Conservation (phyloP, 2,888 invertebrate genomes). For the Hypselothyrea guttata region DNA sequence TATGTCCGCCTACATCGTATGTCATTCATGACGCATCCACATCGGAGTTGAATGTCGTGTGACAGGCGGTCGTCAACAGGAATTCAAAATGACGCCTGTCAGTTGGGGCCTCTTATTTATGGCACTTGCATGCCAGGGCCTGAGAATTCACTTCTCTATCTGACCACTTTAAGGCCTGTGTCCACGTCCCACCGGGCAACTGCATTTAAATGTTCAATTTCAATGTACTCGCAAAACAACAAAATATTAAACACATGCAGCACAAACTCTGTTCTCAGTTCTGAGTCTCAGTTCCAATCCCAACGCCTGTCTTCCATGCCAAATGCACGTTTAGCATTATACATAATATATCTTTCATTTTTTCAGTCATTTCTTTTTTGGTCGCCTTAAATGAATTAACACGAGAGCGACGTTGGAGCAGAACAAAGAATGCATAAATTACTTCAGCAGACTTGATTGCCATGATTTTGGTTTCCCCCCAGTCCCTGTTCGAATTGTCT, state of each 20-base stretch:
- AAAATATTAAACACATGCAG: no score
- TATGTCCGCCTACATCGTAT: constrained; percentile 14
- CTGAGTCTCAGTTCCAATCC: constrained; percentile 16
- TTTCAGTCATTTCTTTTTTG: constrained; percentile 16
- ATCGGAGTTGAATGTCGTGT: constrained; percentile 31
- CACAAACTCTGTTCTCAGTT: constrained; percentile 19
- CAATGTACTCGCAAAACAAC: constrained; percentile 29
- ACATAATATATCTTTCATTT: constrained; percentile 10
- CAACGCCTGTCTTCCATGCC: constrained; percentile 2
- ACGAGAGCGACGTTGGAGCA: constrained; percentile 43
- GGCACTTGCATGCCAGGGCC: constrained; percentile 40
- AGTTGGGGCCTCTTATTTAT: constrained; percentile 60
- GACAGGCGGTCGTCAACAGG: constrained; percentile 46
- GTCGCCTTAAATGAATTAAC: constrained; percentile 53
- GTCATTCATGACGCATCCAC: constrained; percentile 47
- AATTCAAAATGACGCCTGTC: constrained; percentile 69
- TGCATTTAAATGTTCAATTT: constrained; percentile 60
- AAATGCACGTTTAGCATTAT: constrained; percentile 12
- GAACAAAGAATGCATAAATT: constrained; percentile 71
- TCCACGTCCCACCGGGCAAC: constrained; percentile 27
- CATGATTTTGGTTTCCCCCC: constrained; percentile 29
- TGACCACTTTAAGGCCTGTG: constrained; percentile 34
- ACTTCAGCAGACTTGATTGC: constrained; percentile 36
- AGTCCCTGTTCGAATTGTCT: constrained; percentile 9
- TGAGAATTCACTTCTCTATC: constrained; percentile 35